A percentile compares a stretch with the other conserved stretches of the same genome.
These are phyloP conservation scores for human (Homo sapiens) DNA, from an alignment of 2,113 vertebrate genomes.

Conservation along the genomic window DNA sequence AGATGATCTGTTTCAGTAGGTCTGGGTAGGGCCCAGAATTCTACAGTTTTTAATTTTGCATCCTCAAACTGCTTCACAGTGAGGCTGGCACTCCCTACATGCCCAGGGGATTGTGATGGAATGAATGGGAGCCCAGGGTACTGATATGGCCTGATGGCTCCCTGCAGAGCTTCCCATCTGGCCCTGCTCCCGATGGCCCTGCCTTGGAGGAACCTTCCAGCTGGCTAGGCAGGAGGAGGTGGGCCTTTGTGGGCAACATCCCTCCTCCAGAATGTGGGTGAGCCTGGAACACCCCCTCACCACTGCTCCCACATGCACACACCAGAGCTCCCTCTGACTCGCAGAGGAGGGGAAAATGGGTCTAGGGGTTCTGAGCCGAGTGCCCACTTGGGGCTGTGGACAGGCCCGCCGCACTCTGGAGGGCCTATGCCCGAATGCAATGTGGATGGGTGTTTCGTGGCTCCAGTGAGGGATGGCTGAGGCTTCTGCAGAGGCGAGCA, in stretches of 20 bases:
- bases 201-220: not conserved
- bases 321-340: not conserved
- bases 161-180: not conserved
- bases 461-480: not conserved
- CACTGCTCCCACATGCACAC: not conserved
- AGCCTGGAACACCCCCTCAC: not conserved
- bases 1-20: not conserved
- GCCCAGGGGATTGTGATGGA: not conserved
- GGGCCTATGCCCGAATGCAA: not conserved
- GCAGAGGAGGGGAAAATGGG: not conserved
- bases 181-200: not conserved
- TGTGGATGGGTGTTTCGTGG: not conserved
- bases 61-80: not conserved
- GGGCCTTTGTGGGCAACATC: fast-evolving
- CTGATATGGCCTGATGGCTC: not conserved
- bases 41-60: not conserved
- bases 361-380: not conserved
- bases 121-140: not conserved
- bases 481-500: not conserved
- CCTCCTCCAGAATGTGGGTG: not conserved
- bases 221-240: not conserved
- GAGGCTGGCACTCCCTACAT: not conserved
- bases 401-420: not conserved
- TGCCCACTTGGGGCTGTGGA: not conserved
- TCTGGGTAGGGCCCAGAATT: not conserved